These are phyloP conservation scores for Macaria notata DNA, from an alignment of 2,888 invertebrate genomes.

Conservation along the genomic window DNA sequence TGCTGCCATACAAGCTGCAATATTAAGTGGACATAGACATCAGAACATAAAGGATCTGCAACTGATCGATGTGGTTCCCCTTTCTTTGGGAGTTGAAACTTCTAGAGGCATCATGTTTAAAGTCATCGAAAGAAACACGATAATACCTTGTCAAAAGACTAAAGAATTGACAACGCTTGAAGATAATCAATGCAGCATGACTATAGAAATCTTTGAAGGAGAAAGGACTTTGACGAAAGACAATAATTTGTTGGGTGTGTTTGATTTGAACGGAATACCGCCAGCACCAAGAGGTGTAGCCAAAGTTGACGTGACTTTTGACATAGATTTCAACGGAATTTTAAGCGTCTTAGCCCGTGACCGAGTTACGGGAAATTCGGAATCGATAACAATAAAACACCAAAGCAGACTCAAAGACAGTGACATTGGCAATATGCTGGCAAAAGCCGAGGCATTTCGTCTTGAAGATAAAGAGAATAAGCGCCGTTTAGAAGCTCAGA, in stretches of 20 bases:
- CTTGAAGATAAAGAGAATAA: conserved; percentile 59
- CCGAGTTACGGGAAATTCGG: conserved; percentile 49
- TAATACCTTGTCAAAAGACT: conserved; percentile 57
- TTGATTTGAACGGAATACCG: conserved; percentile 58
- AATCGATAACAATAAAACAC: conserved; percentile 53
- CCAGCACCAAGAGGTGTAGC: conserved; percentile 62
- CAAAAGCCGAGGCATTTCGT: conserved; percentile 50
- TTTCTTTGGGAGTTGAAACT: conserved; percentile 64
- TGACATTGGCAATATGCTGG: conserved; percentile 57
- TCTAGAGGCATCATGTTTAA: conserved; percentile 63
- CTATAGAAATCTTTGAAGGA: conserved; percentile 67
- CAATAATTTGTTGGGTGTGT: conserved; percentile 60
- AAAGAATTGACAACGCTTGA: conserved; percentile 63
- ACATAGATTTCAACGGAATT: conserved; percentile 57
- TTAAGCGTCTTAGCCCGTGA: conserved; percentile 60
- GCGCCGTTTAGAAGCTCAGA: conserved; percentile 54
- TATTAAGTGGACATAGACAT: conserved; percentile 48
- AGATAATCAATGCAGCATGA: conserved; percentile 63
- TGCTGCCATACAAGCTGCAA: conserved; percentile 66
- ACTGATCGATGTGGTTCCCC: conserved; percentile 60
- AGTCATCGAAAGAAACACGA: conserved; percentile 60
- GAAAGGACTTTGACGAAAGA: conserved; percentile 61
- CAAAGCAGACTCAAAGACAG: conserved; percentile 50
- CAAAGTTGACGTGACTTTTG: conserved; percentile 62
- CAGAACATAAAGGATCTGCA: conserved; percentile 47